These are phyloP conservation scores for Bufotes viridis DNA, from an alignment of 2,797 vertebrate genomes.

Conservation along the genomic window DNA sequence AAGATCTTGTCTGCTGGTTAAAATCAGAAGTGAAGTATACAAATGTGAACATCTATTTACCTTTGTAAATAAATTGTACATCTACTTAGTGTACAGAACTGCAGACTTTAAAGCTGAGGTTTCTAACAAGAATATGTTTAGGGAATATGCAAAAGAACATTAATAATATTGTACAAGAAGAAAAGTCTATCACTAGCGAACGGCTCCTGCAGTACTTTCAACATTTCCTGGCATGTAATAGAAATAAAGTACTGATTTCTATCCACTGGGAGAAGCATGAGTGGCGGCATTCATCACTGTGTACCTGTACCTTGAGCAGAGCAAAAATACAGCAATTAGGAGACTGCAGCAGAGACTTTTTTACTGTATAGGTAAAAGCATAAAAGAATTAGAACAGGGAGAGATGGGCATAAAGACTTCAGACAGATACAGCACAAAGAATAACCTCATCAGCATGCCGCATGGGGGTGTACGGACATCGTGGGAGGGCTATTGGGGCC, in stretches of 20 bases:
- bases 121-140: constrained; percentile 32
- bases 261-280: constrained; percentile 14
- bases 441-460: no score
- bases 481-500: no score
- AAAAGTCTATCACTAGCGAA: background rate
- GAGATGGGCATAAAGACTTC: background rate
- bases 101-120: background rate
- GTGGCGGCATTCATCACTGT: constrained; percentile 12
- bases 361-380: background rate
- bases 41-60: constrained; percentile 35
- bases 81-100: constrained; percentile 2
- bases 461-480: no score
- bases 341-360: background rate
- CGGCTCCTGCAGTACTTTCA: background rate
- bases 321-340: constrained; percentile 12
- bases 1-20: constrained; percentile 22
- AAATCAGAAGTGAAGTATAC: constrained; percentile 25
- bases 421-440: no score
- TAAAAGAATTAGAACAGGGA: background rate
- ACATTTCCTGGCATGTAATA: constrained; percentile 1
- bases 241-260: background rate
- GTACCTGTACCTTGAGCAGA: background rate
- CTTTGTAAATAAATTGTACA: constrained; percentile 2
- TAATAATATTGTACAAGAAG: constrained; percentile 9
- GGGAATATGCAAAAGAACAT: constrained; percentile 27